These are phyloP conservation scores for Alaudala cheleensis DNA, from an alignment of 2,113 vertebrate genomes.

Conservation along the genomic window DNA sequence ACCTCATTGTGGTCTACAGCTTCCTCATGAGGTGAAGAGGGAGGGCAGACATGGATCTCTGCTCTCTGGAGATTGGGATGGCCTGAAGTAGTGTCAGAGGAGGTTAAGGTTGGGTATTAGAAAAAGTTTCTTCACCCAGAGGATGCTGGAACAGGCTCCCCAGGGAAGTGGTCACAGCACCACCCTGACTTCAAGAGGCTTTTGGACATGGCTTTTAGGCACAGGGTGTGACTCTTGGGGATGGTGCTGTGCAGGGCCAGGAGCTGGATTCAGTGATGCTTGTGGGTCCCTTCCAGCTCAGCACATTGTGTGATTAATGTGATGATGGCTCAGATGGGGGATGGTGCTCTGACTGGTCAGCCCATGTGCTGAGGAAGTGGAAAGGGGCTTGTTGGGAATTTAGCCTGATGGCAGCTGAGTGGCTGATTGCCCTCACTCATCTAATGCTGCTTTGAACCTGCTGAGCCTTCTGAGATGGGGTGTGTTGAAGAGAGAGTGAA, in stretches of 20 bases:
- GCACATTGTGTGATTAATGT: background rate
- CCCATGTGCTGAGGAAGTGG: background rate
- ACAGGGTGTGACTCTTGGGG: background rate
- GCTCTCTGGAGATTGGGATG: background rate
- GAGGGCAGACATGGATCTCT: background rate
- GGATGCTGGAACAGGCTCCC: background rate
- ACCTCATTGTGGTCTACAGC: background rate
- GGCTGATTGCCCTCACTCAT: background rate
- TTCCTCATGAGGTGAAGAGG: background rate
- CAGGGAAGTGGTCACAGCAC: background rate
- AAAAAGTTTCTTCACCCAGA: background rate
- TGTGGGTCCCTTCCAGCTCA: background rate
- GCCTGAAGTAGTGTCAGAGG: background rate
- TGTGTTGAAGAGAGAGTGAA: background rate
- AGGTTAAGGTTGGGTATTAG: background rate
- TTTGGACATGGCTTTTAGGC: accelerated
- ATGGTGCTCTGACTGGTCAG: background rate
- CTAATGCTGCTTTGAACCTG: background rate
- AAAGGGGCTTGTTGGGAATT: background rate
- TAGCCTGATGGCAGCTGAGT: background rate
- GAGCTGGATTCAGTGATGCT: background rate
- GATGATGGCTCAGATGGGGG: accelerated
- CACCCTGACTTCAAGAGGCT: background rate
- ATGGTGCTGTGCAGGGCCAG: background rate
- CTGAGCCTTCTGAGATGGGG: background rate